These are phyloP conservation scores for Petromus typicus DNA, from an alignment of 2,113 vertebrate species.

Conservation along the genomic window DNA sequence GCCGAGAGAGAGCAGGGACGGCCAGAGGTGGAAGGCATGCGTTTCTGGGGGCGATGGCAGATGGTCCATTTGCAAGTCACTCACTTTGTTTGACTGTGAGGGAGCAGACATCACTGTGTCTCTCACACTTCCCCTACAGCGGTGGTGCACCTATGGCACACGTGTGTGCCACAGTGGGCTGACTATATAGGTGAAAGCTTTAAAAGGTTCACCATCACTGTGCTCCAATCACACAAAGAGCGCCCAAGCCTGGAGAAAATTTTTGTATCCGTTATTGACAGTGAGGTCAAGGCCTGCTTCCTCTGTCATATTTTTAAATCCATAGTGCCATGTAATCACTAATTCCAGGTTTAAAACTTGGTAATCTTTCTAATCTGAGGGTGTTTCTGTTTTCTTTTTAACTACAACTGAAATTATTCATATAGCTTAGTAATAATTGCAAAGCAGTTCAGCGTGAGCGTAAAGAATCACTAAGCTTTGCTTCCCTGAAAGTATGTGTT, in stretches of 20 bases:
- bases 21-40: background rate
- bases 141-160: background rate
- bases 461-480: background rate
- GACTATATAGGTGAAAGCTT: background rate
- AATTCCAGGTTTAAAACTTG: background rate
- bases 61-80: background rate
- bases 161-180: background rate
- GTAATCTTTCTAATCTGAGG: background rate
- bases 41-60: background rate
- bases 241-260: fast-evolving
- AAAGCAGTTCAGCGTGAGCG: background rate
- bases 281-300: background rate
- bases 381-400: background rate
- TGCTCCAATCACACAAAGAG: background rate
- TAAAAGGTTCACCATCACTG: background rate
- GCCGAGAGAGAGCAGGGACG: background rate
- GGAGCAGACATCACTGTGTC: fast-evolving
- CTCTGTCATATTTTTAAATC: background rate
- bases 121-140: background rate
- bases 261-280: fast-evolving
- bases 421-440: background rate
- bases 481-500: background rate
- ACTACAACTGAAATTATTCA: background rate
- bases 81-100: background rate
- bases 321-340: fast-evolving